Percentiles rank a stretch among this genome's conserved stretches.
Evolutionary conservation across 1,140 invertebrate genomes (phyloP).

Genomic region (Manduca sexta): DNA sequence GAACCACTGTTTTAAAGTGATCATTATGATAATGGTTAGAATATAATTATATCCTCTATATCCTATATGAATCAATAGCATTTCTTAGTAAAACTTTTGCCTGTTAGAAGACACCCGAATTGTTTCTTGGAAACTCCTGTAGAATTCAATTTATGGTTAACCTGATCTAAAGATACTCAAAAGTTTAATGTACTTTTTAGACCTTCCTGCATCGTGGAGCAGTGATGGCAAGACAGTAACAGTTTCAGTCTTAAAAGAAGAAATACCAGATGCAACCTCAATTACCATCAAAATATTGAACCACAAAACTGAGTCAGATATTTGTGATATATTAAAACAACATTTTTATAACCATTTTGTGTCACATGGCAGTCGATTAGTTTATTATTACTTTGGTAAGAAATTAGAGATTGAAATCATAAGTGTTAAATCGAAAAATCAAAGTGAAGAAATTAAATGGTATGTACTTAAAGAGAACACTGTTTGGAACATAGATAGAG

Average conservation of each 20-base stretch:
- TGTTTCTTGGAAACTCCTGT: no score
- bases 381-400: slow-evolving; percentile 67
- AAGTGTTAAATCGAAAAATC: slow-evolving; percentile 45
- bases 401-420: slow-evolving; percentile 61
- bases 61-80: no score
- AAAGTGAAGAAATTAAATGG: slow-evolving; percentile 35
- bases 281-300: slow-evolving; percentile 46
- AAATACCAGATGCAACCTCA: slow-evolving; percentile 33
- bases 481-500: slow-evolving; percentile 50
- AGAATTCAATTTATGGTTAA: no score
- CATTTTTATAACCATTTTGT: slow-evolving; percentile 51
- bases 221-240: slow-evolving; percentile 59
- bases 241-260: slow-evolving; percentile 38
- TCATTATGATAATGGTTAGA: no score
- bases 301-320: slow-evolving; percentile 47
- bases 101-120: no score
- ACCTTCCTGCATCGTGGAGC: slow-evolving; percentile 67
- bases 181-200: no score
- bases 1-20: no score
- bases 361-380: slow-evolving; percentile 35
- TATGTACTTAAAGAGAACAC: slow-evolving; percentile 52
- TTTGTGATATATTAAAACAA: slow-evolving; percentile 51
- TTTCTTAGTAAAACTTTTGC: no score
- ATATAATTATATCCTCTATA: no score
- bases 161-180: no score